phyloP scores from a whole-genome alignment of 2,888 invertebrate genomes.

The Agrotis exclamationis region DNA sequence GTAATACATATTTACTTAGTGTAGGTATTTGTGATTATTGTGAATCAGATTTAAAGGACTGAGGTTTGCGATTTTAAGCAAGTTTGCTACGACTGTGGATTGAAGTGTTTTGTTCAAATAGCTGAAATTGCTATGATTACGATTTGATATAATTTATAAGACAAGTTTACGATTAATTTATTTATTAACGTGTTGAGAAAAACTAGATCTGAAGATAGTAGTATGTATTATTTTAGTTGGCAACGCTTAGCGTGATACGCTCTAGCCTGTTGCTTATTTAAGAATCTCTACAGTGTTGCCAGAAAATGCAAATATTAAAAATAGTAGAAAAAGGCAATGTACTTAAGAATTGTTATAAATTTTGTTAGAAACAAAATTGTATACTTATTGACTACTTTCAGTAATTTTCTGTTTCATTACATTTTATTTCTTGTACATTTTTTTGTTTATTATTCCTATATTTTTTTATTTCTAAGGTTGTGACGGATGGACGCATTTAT shows the following conservation, averaged over 20 bases:
- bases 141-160: constrained; percentile 54
- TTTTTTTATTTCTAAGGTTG: constrained; percentile 76
- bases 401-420: constrained; percentile 57
- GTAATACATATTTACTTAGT: constrained; percentile 63
- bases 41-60: constrained; percentile 45
- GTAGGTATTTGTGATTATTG: constrained; percentile 61
- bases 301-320: constrained; percentile 50
- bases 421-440: constrained; percentile 66
- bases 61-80: constrained; percentile 33
- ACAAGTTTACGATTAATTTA: constrained; percentile 57
- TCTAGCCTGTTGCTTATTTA: constrained; percentile 55
- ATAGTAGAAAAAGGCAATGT: constrained; percentile 74
- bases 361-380: constrained; percentile 67
- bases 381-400: constrained; percentile 45
- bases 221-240: constrained; percentile 50
- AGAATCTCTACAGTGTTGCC: constrained; percentile 67
- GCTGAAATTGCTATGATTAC: no score
- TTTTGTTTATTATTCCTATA: constrained; percentile 62
- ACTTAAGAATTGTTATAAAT: constrained; percentile 75
- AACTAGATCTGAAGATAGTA: constrained; percentile 64
- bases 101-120: constrained; percentile 29
- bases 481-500: constrained; percentile 72
- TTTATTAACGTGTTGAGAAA: constrained; percentile 65
- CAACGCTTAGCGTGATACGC: constrained; percentile 44
- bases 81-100: constrained; percentile 24